Evolutionary conservation across 2,113 vertebrate genomes (phyloP), one percentile per base, ranked within the genome.

Genomic region (Numida meleagris): DNA sequence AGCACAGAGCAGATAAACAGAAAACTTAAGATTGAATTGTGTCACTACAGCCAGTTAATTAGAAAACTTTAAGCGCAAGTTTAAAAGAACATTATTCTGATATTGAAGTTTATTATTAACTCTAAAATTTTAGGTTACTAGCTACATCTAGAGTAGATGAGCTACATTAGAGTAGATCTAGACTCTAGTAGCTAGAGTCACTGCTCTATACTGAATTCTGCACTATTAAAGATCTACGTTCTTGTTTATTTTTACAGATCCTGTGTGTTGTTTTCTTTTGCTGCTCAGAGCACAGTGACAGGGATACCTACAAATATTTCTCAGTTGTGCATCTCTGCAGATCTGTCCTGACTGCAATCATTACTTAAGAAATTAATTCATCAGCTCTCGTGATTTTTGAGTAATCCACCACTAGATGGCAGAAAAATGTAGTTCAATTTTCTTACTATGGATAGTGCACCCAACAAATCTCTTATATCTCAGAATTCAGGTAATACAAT

Each of bases 371-470:
- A 72, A 9, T 9, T 67, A 57, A 17, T 51, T 65, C 15, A 84
- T 53, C 42, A 68, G 5, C 24, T 53, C 4, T 58, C 7, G 5
- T 77, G 71, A 51, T 71, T 82, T 96, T 75, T 42, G 63, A 91
- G 38, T 17, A 65, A 59, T 57, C 48, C 40, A 57, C 94, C 97
- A 95, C 91, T 92, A 96, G 96, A 81, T 97, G 97, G 96, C 96
- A 97, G 89, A 85, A 91, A 94, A 96, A 85, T 8, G 86, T 73
- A 94, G 74, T 77, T 70, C 67, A 70, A 85, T 82, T 91, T 89
- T 68, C 61, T 55, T 51, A 20, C 19, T 14, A 59, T 29, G 38
- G 84, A 31, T 7, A 81, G 66, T 70, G 91, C 43, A 31, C 20
- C 8, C 9, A 95, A 36, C 17, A 40, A 20, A 62, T 24, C 29